Evolutionary conservation across 2,797 vertebrate species (phyloP), one percentile per base, ranked within the genome.

Genomic region (Muscicapa comitata): DNA sequence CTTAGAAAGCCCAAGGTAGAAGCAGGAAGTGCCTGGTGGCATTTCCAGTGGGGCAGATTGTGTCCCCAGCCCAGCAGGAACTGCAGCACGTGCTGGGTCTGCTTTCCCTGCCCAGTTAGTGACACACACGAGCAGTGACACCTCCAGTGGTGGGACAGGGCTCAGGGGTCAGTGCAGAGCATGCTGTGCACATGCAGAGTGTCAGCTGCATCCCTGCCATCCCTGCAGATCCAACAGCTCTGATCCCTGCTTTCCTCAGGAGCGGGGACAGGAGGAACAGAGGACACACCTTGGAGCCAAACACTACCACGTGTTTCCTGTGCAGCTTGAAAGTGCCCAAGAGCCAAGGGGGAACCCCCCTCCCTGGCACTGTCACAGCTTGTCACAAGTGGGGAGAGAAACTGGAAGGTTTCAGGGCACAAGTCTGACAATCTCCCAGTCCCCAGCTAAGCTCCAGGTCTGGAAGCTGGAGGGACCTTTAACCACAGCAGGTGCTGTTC

Each of bases 151-250:
- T 28, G 71, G 80, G 25, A 17, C 37, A 58, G 62, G 79, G 76
- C 86, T 81, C 40, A 13, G 80, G 33, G 92, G 66, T 24, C 48
- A 83, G 94, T 91, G 92, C 75, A 57, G 87, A 80, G 40, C 95
- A 96, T 96, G 92, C 95, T 96, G 94, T 81, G 94, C 89, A 95
- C 94, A 79, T 96, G 96, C 96, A 95, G 85, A 86, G 70, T 13
- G 90, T 29, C 62, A 88, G 75, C 68, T 74, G 80, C 71, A 40
- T 47, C 40, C 59, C 58, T 54, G 86, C 76, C 94, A 61, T 37
- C 50, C 82, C 58, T 68, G 29, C 26, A 76, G 9, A 13, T 1
- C 31, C 15, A 17, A 7, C 6, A 59, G 26, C 53, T 55, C 51
- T 2, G 9, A 6, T 7, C 19, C 20, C 14, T 28, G 40, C 19